Conservation (phyloP, 1,140 invertebrate genomes). For the Calycopis cecrops region DNA sequence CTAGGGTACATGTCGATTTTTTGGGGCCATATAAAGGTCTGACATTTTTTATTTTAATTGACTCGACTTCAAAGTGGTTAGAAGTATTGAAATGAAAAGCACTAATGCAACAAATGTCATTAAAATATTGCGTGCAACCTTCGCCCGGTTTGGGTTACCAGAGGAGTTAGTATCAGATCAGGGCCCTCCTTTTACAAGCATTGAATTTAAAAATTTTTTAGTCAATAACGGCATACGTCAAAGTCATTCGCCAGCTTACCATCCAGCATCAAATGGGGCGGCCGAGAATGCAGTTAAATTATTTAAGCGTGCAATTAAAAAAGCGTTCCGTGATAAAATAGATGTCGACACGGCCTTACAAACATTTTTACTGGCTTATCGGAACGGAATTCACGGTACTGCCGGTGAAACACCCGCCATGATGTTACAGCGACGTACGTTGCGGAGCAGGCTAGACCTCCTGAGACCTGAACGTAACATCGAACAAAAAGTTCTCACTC, state of each 20-base stretch:
- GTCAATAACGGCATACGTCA: too few relatives aligned
- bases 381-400: constrained; percentile 4
- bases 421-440: not conserved
- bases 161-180: too few relatives aligned
- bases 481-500: not conserved
- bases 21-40: constrained; percentile 21
- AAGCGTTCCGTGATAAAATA: constrained; percentile 8
- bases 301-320: constrained; percentile 18
- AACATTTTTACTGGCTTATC: constrained; percentile 10
- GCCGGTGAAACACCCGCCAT: constrained; percentile 8
- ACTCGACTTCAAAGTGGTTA: constrained; percentile 23
- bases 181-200: too few relatives aligned
- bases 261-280: constrained; percentile 20
- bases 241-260: constrained; percentile 8
- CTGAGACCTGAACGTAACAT: not conserved
- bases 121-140: constrained; percentile 10
- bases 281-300: constrained; percentile 19
- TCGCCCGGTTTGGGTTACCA: constrained; percentile 11
- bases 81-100: constrained; percentile 23
- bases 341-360: constrained; percentile 12
- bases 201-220: too few relatives aligned
- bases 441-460: not conserved
- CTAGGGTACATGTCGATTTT: constrained; percentile 23
- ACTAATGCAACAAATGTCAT: constrained; percentile 14
- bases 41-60: constrained; percentile 22